Evolutionary conservation across 2,888 invertebrate species (phyloP), one percentile per base, ranked within the genome.

Genomic region (Aleiodes testaceus): DNA sequence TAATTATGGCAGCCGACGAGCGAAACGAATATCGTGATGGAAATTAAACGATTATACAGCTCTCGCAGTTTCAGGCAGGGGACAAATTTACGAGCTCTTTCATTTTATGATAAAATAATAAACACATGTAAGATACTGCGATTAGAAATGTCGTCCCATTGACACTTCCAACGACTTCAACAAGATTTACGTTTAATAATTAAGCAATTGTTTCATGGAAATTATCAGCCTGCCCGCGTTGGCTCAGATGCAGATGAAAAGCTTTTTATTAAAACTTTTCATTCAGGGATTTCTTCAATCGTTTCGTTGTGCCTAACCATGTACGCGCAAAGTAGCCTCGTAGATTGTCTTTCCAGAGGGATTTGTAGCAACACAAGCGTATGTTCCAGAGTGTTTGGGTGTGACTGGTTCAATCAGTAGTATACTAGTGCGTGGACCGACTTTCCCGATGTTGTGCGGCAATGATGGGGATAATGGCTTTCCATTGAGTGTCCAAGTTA

Each of bases 291-390:
- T 36, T 45, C 22, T 63, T 59, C 9, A 9, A 22, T 52, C 44
- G 9, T 44, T 65, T 53, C 53, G n/a, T 64, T 65, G 44, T 30
- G 26, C 87, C 88, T 85, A 90, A 92, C 92, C 92, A 86, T 91
- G 90, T 65, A 92, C 91, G 81, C 89, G 88, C 67, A 92, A 88
- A 73, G 83, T 82, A 66, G 91, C 89, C 72, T 90, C 89, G 81
- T 89, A 88, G 75, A 87, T 87, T 73, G 89, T 87, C 77, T 88
- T 85, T 79, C 91, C 92, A 75, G 90, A 91, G 76, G 87, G 87
- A 88, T 92, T 92, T 79, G 87, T 87, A 75, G 90, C 91, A 78
- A 87, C 85, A 82, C 92, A 92, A 75, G 89, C 88, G 83, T 92
- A 92, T 77, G 88, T 89, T 77, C 92, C 92, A 72, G 89, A 88